Percentiles rank a stretch among this genome's conserved stretches.
These are phyloP conservation scores for Mythimna ferrago DNA, from an alignment of 2,888 invertebrate genomes.

Conservation along the genomic window DNA sequence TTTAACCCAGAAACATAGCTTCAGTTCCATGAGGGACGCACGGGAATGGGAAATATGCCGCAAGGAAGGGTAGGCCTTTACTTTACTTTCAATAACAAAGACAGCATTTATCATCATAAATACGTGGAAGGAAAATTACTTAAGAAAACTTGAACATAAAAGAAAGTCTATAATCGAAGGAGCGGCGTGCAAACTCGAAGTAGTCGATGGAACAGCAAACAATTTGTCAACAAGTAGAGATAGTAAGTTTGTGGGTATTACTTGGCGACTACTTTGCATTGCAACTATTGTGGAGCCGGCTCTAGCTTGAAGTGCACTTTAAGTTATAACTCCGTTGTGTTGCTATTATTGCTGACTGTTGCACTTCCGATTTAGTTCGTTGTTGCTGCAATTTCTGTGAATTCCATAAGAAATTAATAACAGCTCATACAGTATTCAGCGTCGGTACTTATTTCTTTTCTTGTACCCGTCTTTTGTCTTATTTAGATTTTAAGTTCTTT, in stretches of 20 bases:
- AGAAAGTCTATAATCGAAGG: not conserved
- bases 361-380: not conserved
- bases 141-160: not conserved
- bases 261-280: not conserved
- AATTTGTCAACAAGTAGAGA: slow-evolving; percentile 3
- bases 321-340: slow-evolving; percentile 14
- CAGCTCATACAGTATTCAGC: too few relatives aligned
- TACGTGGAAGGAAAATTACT: not conserved
- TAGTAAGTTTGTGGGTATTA: not conserved
- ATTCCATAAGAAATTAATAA: not conserved
- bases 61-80: not conserved
- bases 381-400: not conserved
- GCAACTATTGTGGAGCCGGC: not conserved
- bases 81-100: not conserved
- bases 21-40: not conserved
- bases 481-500: not conserved
- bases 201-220: not conserved
- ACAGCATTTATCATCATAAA: not conserved
- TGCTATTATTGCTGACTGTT: not conserved
- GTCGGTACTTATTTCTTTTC: not conserved
- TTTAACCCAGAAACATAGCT: not conserved
- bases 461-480: not conserved
- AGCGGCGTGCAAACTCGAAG: not conserved
- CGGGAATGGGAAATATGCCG: not conserved
- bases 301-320: slow-evolving; percentile 19